Percentiles rank a stretch among this genome's conserved stretches.
Evolutionary conservation across 1,140 invertebrate species (phyloP).

Genomic region (Samia ricini): DNA sequence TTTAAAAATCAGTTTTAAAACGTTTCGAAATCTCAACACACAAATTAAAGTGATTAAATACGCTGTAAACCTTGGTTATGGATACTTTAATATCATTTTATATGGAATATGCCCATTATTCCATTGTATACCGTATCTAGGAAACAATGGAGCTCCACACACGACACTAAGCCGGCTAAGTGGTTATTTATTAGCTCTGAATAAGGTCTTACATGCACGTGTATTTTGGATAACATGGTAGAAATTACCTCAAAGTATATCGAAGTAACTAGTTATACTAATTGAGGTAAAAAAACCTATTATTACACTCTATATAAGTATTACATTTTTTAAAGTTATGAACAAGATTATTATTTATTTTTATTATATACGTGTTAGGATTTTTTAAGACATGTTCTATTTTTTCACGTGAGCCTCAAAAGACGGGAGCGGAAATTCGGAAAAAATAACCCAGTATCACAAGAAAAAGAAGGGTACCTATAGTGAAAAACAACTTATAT

Average conservation of each 20-base stretch:
- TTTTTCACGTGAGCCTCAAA: no score
- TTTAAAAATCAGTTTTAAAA: no score
- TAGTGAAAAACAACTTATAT: no score
- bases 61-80: background rate
- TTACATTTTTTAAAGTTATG: no score
- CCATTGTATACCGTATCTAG: slow-evolving; percentile 34
- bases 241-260: background rate
- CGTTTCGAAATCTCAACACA: background rate
- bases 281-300: background rate
- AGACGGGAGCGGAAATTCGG: no score
- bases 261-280: background rate
- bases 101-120: slow-evolving; percentile 9
- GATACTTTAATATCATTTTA: background rate
- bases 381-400: no score
- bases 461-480: no score
- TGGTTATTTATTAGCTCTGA: slow-evolving; percentile 29
- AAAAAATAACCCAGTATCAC: no score
- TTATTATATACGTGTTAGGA: no score
- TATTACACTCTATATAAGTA: no score
- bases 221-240: background rate
- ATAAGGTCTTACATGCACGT: slow-evolving; percentile 20
- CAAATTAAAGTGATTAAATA: background rate
- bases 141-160: slow-evolving; percentile 31
- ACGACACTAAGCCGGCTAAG: slow-evolving; percentile 24
- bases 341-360: no score